A percentile compares a stretch with the other conserved stretches of the same genome.
These are phyloP conservation scores for Tridacna gigas DNA, from an alignment of 2,888 invertebrate species.

Conservation along the genomic window DNA sequence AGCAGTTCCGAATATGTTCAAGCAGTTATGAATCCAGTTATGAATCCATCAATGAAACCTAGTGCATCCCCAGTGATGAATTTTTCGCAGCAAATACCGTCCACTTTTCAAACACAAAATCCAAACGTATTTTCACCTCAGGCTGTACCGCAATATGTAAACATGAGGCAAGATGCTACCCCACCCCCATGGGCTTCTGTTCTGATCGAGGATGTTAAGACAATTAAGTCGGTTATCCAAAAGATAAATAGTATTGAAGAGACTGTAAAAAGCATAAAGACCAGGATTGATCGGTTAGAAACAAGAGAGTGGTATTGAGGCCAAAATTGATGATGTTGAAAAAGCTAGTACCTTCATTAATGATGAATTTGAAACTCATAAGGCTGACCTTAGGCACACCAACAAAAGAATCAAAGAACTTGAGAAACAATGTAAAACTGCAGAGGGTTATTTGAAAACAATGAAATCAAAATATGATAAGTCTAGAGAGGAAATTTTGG, in stretches of 20 bases:
- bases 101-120: neutral
- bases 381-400: neutral
- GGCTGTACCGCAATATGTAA: neutral
- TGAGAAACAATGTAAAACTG: neutral
- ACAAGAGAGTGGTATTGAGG: neutral
- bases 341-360: neutral
- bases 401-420: neutral
- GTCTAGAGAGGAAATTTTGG: neutral
- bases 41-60: too few relatives aligned
- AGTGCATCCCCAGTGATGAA: too few relatives aligned
- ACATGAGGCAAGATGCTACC: neutral
- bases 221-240: neutral
- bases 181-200: neutral
- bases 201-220: constrained; percentile 7
- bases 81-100: neutral
- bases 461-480: neutral
- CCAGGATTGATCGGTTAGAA: neutral
- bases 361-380: neutral
- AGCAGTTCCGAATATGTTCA: too few relatives aligned
- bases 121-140: neutral
- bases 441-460: neutral
- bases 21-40: too few relatives aligned
- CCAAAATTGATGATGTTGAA: neutral
- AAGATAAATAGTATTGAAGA: constrained; percentile 1
- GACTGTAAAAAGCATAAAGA: neutral